Evolutionary conservation across 1,140 invertebrate species (phyloP), one percentile per base, ranked within the genome.

Genomic region (Leptinotarsa undecemlineata): DNA sequence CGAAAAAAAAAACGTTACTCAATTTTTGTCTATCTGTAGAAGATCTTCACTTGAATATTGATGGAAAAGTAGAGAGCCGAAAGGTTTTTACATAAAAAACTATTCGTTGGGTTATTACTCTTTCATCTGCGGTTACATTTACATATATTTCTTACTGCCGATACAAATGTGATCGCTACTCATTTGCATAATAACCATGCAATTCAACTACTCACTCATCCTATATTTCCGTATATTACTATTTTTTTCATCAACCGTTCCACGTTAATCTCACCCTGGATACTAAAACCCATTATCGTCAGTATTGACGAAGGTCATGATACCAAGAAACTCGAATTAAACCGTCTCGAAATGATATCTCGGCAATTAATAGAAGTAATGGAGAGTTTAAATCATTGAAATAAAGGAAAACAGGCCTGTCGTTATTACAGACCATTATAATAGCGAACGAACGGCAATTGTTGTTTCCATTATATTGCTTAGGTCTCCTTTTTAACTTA

Each of bases 251-350:
- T 15, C n/a, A 57, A 15, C 17, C 51, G 15, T 4, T 15, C n/a
- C 51, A 57, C 4, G 15, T 17, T 57, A 57, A 57, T 57, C 6
- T 57, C 51, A 57, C 51, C 3, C 51, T 19, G 51, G 6, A 19
- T 17, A 57, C n/a, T 19, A 57, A 19, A 57, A 57, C 51, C 51
- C 17, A 57, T 57, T 57, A 57, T 57, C 51, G 51, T 57, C n/a
- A n/a, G 51, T 57, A 57, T 57, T 57, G 51, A 19, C n/a, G 51
- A 57, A 57, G 51, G 51, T 57, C 51, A 57, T 57, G 51, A 57
- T 57, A 57, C n/a, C 51, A 57, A 57, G 51, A 57, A 57, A 57
- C 51, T 57, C 51, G n/a, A 57, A 57, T 57, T 57, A 57, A 19
- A 57, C 51, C 51, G 15, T 57, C n/a, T 57, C 51, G 51, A 57